phyloP scores from a whole-genome alignment of 35 echinoderm and acorn worm species.

The Hemicentrotus pulcherrimus region DNA sequence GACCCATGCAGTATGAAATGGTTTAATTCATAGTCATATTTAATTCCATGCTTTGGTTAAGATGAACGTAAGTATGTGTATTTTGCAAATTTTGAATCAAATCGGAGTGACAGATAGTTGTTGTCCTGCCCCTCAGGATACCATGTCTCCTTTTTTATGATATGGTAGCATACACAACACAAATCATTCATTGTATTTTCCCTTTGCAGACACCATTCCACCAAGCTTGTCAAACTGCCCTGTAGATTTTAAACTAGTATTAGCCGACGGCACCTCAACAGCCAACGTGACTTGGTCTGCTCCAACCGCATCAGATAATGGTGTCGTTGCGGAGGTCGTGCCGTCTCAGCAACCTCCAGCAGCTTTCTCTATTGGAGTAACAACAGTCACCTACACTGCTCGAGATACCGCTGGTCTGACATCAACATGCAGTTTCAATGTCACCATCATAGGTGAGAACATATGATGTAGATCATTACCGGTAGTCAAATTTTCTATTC shows the following conservation, averaged over 20 bases:
- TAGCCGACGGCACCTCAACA: not conserved
- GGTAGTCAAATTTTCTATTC: too few species aligned
- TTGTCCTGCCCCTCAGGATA: too few species aligned
- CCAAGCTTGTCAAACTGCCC: constrained; percentile 19
- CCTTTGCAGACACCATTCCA: constrained; percentile 34
- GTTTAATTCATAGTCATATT: too few species aligned
- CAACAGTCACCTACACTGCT: constrained; percentile 27
- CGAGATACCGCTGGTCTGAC: not conserved
- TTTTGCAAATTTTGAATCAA: too few species aligned
- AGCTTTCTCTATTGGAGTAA: not conserved
- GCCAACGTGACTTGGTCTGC: constrained; percentile 45
- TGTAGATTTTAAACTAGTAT: not conserved
- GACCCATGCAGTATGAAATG: too few species aligned
- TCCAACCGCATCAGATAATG: constrained; percentile 50
- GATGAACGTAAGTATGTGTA: too few species aligned
- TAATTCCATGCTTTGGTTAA: too few species aligned
- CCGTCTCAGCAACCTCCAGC: not conserved
- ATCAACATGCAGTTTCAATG: not conserved
- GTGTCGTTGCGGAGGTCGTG: not conserved
- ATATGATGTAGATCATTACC: not conserved
- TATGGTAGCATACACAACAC: not conserved
- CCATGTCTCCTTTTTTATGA: not conserved
- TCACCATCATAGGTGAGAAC: constrained; percentile 33
- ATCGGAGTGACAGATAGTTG: too few species aligned
- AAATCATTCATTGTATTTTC: not conserved